Evolutionary conservation across 2,113 vertebrate genomes (phyloP).

Genomic region (Ophiodon elongatus): DNA sequence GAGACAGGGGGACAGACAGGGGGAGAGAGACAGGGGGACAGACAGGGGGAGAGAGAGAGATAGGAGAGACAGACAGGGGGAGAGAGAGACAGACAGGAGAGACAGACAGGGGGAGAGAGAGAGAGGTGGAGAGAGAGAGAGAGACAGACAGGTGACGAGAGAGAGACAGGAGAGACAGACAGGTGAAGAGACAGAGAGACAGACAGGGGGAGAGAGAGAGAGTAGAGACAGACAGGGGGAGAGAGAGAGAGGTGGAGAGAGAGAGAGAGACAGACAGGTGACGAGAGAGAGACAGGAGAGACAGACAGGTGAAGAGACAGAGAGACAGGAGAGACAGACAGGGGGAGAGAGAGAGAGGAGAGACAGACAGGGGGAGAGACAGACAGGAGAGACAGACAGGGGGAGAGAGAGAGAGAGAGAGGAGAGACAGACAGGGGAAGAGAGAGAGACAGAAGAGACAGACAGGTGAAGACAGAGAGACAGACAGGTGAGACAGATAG

Average conservation of each 20-base stretch:
- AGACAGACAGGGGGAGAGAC: not conserved
- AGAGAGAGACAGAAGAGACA: slow-evolving; percentile 18
- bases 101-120: not conserved
- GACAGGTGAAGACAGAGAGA: slow-evolving; percentile 21
- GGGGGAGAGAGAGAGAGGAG: not conserved
- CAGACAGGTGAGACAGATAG: no score
- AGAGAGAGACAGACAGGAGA: slow-evolving; percentile 1
- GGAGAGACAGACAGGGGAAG: not conserved
- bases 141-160: slow-evolving; percentile 29
- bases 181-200: not conserved
- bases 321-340: not conserved
- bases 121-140: not conserved
- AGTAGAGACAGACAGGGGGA: not conserved
- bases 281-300: slow-evolving; percentile 77
- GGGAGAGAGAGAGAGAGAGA: not conserved
- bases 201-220: not conserved
- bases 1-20: not conserved
- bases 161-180: not conserved
- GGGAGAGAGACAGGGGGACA: not conserved
- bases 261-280: not conserved
- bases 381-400: slow-evolving; percentile 1
- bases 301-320: slow-evolving; percentile 16
- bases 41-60: not conserved
- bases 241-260: not conserved
- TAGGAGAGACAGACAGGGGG: not conserved